Base-by-base conservation (phyloP, 2,888 invertebrate species). In the Diaprepes abbreviatus region DNA sequence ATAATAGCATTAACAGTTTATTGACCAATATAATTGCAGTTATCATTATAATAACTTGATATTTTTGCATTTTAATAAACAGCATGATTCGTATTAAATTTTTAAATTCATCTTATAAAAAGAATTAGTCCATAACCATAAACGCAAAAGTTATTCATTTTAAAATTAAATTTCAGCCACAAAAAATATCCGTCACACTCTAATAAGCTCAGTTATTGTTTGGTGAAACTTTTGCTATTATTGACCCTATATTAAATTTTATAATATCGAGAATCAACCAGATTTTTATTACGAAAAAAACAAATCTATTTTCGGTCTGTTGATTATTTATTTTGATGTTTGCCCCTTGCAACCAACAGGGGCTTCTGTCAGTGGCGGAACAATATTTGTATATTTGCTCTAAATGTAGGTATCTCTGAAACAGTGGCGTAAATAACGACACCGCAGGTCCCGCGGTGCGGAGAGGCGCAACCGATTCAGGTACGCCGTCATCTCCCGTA, bases 191-290 rank as follows among this genome's bases (percentile, higher is more conserved):
- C 14, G 52, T 60, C 52, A 60, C 60, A 66, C 24, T 66, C 66
- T 66, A 54, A 60, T 66, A 66, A 66, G 12, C 60, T 50, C 59
- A 54, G 45, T 45, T 59, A 66, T 60, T 66, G 52, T 66, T 66
- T 28, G 48, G 33, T 31, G 48, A 60, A 66, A 36, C 60, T 43
- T 31, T 66, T 28, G 52, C 59, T 66, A 66, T 40, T 59, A 19
- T 66, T 60, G 54, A 66, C 60, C 59, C 33, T 36, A 21, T 48
- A 50, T 24, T 43, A 36, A 16, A 58, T 58, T 58, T 21, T 21
- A 36, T 58, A 40, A 24, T n/a, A n/a, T n/a, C n/a, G n/a, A n/a
- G n/a, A n/a, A n/a, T n/a, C n/a, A n/a, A n/a, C n/a, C n/a, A n/a
- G n/a, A n/a, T n/a, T n/a, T n/a, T n/a, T n/a, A n/a, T n/a, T n/a